These are phyloP conservation scores for Cebus imitator DNA, from an alignment of 2,113 vertebrate species.

Conservation along the genomic window DNA sequence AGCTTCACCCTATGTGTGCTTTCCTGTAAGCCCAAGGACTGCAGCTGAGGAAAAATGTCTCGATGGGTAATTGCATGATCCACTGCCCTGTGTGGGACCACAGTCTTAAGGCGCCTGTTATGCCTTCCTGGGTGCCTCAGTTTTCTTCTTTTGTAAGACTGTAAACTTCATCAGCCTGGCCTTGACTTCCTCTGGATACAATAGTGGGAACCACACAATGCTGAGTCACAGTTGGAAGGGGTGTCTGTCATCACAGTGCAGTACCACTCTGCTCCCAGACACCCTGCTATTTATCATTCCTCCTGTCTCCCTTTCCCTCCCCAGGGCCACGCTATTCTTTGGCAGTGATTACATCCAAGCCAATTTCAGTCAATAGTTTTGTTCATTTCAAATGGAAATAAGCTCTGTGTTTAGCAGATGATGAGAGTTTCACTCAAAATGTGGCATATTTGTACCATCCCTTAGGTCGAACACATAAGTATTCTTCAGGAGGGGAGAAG, in stretches of 20 bases:
- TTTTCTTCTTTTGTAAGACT: neutral
- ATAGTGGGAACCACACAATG: neutral
- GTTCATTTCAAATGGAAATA: slow-evolving; percentile 28
- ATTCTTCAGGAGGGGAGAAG: neutral
- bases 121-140: neutral
- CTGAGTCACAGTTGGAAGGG: slow-evolving; percentile 53
- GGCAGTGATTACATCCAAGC: neutral
- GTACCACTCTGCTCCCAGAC: slow-evolving; percentile 15
- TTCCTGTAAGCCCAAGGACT: neutral
- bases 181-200: slow-evolving; percentile 26
- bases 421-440: neutral
- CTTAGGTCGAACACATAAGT: neutral
- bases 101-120: neutral
- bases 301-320: neutral
- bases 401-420: neutral
- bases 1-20: neutral
- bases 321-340: neutral
- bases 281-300: neutral
- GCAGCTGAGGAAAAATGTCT: neutral
- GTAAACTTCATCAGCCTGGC: slow-evolving; percentile 57
- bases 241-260: slow-evolving; percentile 53
- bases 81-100: neutral
- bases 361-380: neutral
- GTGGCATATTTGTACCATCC: too few relatives aligned
- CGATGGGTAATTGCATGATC: neutral